Evolutionary conservation across 2,888 invertebrate species (phyloP).

Genomic region (Nudaria mundana): DNA sequence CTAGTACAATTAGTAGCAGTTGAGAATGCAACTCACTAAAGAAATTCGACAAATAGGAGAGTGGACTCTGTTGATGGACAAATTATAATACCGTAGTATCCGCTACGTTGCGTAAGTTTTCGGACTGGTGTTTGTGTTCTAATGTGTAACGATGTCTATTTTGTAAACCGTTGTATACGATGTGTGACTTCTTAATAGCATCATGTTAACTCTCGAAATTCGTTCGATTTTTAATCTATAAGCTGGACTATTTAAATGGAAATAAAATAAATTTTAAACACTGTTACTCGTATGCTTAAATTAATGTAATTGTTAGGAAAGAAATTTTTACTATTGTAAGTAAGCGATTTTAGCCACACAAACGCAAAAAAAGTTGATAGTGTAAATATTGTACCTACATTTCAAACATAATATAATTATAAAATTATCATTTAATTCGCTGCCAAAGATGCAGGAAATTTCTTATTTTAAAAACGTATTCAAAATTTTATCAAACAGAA

Average conservation of each 20-base stretch:
- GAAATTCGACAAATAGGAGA: constrained; percentile 34
- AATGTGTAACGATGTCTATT: constrained; percentile 68
- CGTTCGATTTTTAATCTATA: constrained; percentile 63
- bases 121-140: constrained; percentile 53
- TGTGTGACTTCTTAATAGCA: constrained; percentile 72
- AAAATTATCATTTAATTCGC: constrained; percentile 32
- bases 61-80: constrained; percentile 22
- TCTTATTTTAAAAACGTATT: constrained; percentile 40
- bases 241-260: constrained; percentile 68
- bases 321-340: constrained; percentile 71
- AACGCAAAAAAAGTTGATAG: constrained; percentile 61
- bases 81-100: constrained; percentile 24
- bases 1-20: constrained; percentile 33
- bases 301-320: constrained; percentile 70
- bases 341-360: constrained; percentile 70
- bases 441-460: constrained; percentile 25
- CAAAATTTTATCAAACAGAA: constrained; percentile 53
- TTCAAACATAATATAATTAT: constrained; percentile 37
- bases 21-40: constrained; percentile 47
- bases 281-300: constrained; percentile 79
- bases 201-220: constrained; percentile 61
- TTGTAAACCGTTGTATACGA: constrained; percentile 80
- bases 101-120: constrained; percentile 17
- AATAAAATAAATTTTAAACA: constrained; percentile 75
- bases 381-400: constrained; percentile 55